Percentiles rank a stretch among this genome's conserved stretches.
These are phyloP conservation scores for Astyanax mexicanus DNA, from an alignment of 2,797 vertebrate genomes.

Conservation along the genomic window DNA sequence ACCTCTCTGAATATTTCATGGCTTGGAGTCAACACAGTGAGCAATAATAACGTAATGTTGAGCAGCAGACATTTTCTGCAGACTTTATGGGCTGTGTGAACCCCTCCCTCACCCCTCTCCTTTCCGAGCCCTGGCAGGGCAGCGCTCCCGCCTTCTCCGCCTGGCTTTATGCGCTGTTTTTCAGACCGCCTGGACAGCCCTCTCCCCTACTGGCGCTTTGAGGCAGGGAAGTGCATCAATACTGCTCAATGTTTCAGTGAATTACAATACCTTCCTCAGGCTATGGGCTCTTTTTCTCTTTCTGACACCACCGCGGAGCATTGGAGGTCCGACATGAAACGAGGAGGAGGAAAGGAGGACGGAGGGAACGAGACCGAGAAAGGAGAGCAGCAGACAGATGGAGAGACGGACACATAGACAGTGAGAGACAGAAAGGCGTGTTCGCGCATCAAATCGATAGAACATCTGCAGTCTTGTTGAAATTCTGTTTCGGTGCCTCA, in stretches of 20 bases:
- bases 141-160: constrained; percentile 41
- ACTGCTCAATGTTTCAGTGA: constrained; percentile 69
- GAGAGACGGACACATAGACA: constrained; percentile 21
- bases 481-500: constrained; percentile 39
- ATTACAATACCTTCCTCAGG: constrained; percentile 65
- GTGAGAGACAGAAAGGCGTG: constrained; percentile 24
- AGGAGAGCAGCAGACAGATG: constrained; percentile 14
- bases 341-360: constrained; percentile 22
- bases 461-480: constrained; percentile 50
- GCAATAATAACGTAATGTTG: constrained; percentile 58
- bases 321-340: constrained; percentile 46
- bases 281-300: constrained; percentile 52
- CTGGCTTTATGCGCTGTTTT: constrained; percentile 55
- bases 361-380: constrained; percentile 27
- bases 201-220: constrained; percentile 59
- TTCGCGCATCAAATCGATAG: constrained; percentile 45
- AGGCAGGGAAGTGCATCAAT: constrained; percentile 66
- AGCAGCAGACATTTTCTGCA: constrained; percentile 52
- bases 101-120: constrained; percentile 26
- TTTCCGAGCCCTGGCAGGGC: constrained; percentile 30
- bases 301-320: constrained; percentile 42
- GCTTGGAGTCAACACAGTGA: constrained; percentile 47
- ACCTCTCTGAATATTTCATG: constrained; percentile 59
- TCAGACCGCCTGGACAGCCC: constrained; percentile 56
- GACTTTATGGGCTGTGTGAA: constrained; percentile 47